Evolutionary conservation across 2,888 invertebrate species (phyloP).

Genomic region (Mesorhabditis belari): DNA sequence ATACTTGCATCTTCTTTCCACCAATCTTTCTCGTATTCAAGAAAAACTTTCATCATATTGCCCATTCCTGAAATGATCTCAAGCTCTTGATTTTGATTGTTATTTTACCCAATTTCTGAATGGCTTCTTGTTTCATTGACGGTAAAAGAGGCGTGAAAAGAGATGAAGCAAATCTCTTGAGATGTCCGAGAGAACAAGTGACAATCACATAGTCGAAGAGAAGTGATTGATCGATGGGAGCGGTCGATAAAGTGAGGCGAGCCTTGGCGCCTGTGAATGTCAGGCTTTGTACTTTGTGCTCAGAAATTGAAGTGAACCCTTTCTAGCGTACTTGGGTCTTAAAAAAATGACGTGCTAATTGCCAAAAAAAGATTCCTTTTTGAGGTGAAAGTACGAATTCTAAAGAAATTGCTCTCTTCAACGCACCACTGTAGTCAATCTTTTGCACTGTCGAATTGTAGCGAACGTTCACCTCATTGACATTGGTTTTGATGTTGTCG

Average conservation of each 20-base stretch:
- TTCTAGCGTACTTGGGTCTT: too few species aligned
- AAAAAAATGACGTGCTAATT: too few species aligned
- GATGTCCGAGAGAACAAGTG: slow-evolving; percentile 35
- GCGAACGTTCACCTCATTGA: slow-evolving; percentile 9
- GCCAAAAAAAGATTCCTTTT: too few species aligned
- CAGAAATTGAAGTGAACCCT: too few species aligned
- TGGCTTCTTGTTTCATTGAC: slow-evolving; percentile 19
- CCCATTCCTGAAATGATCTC: slow-evolving; percentile 26
- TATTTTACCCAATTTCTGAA: slow-evolving; percentile 23
- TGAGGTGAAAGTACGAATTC: too few species aligned
- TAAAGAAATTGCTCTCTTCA: background rate
- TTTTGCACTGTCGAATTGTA: background rate
- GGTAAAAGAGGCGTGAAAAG: slow-evolving; percentile 34
- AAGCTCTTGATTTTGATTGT: background rate
- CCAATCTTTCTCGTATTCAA: slow-evolving; percentile 33
- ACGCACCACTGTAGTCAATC: slow-evolving; percentile 12
- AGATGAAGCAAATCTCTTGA: slow-evolving; percentile 19
- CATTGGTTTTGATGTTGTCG: slow-evolving; percentile 12
- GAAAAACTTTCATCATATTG: slow-evolving; percentile 32
- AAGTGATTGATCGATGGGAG: background rate
- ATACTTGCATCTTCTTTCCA: slow-evolving; percentile 22
- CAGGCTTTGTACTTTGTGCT: too few species aligned
- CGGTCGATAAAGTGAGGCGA: background rate
- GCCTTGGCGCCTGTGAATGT: background rate
- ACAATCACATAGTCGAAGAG: slow-evolving; percentile 34